These are phyloP conservation scores for Seira musarum DNA, from an alignment of 2,888 invertebrate genomes.

Conservation along the genomic window DNA sequence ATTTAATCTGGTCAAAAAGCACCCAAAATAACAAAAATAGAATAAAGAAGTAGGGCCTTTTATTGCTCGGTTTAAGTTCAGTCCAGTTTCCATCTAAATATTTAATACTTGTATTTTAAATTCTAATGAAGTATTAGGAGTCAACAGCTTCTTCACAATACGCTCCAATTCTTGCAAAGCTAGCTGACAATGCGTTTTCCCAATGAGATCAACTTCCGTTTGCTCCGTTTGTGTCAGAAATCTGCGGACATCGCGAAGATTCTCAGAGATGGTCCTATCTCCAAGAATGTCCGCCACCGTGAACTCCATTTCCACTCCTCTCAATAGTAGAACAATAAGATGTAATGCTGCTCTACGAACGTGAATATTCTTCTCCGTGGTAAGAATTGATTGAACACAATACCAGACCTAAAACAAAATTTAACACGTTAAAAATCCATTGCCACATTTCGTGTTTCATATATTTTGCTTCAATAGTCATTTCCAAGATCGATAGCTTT, in stretches of 20 bases:
- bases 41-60: too few species aligned
- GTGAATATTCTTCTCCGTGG: conserved; percentile 81
- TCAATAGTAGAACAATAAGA: conserved; percentile 82
- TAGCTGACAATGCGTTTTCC: conserved; percentile 83
- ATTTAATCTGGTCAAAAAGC: too few species aligned
- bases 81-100: not conserved
- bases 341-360: conserved; percentile 86
- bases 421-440: not conserved
- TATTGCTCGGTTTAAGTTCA: too few species aligned
- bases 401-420: conserved; percentile 78
- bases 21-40: too few species aligned
- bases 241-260: conserved; percentile 63
- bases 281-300: conserved; percentile 35
- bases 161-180: conserved; percentile 84
- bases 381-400: conserved; percentile 80
- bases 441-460: not conserved
- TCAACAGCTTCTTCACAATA: conserved; percentile 74
- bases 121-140: conserved; percentile 28
- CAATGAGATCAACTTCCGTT: conserved; percentile 79
- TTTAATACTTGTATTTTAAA: conserved; percentile 35
- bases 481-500: too few species aligned
- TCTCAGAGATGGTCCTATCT: conserved; percentile 41
- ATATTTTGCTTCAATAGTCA: not conserved
- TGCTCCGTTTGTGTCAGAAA: conserved; percentile 78
- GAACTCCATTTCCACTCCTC: conserved; percentile 81